Base-by-base conservation (phyloP, 2,888 invertebrate genomes). In the Tribolium freemani region DNA sequence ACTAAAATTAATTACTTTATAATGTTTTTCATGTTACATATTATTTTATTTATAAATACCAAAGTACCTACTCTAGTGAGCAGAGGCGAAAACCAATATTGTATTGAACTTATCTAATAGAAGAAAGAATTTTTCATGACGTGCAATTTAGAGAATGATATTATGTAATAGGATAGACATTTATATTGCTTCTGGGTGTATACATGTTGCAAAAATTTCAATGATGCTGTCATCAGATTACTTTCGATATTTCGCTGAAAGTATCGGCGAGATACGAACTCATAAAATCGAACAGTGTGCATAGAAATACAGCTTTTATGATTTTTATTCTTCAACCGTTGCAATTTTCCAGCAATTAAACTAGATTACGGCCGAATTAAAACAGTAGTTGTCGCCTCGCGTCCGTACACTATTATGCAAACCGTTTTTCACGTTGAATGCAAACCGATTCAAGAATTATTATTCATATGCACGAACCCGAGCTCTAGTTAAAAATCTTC, bases 391-490 rank as follows among this genome's bases (percentile, higher is more conserved):
- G 38, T n/a, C 38, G 20, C 21, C 11, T 13, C 51, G 16, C 21
- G 20, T 20, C 21, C 21, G 51, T 51, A 51, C 21, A 51, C 51
- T 51, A 51, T 21, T 20, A 51, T 21, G 20, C 21, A 51, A 51
- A 51, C 11, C 16, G 16, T 51, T 51, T 51, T 21, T 20, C 20
- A 16, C 20, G 51, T 38, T 9, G 38, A 38, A 38, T 38, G 38
- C 38, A 38, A 38, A 38, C 38, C 38, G 38, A 38, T 38, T 38
- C 38, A 16, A 51, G 21, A 51, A 51, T 51, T 21, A 51, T 51
- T 51, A 51, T 51, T 51, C 51, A 51, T 51, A 21, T 51, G 51
- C 51, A 51, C 51, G 51, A 20, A 1, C 21, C 21, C 21, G 21
- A 21, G 16, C 51, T 21, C 16, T n/a, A 1, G 9, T 30, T 21